phyloP scores from a whole-genome alignment of 2,797 vertebrate genomes.

The Brachymystax lenok region DNA sequence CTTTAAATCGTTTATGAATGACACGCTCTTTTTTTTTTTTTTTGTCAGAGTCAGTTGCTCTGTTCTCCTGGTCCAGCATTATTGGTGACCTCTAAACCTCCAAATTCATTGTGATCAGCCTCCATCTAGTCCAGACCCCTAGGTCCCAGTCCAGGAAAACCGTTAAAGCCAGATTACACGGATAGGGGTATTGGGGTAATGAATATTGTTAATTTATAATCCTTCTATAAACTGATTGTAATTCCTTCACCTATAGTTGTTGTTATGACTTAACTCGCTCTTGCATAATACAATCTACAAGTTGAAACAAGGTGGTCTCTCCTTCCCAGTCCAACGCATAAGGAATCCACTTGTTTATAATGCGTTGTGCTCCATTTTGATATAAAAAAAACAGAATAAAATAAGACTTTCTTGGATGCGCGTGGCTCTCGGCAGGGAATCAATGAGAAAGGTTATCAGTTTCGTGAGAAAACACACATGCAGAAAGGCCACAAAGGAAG shows the following conservation, averaged over 20 bases:
- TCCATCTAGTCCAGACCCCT: no score
- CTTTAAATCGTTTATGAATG: no score
- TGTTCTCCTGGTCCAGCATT: not conserved
- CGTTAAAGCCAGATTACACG: not conserved
- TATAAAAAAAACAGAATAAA: not conserved
- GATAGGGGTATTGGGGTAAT: not conserved
- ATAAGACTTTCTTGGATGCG: not conserved
- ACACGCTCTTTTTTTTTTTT: no score
- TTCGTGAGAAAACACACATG: constrained; percentile 1
- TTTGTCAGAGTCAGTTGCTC: not conserved
- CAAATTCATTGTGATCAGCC: not conserved
- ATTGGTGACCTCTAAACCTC: not conserved
- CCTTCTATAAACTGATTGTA: not conserved
- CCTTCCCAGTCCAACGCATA: not conserved
- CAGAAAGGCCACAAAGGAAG: not conserved
- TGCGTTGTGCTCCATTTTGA: not conserved
- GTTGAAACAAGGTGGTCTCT: not conserved
- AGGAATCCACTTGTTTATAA: not conserved
- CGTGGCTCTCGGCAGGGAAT: not conserved
- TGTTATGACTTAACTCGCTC: no score
- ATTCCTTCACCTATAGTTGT: no score
- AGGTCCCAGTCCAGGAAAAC: not conserved
- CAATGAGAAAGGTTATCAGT: constrained; percentile 3
- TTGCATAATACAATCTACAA: not conserved
- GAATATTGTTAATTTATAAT: not conserved